Evolutionary conservation across 23 tunicate genomes (phyloP), one percentile per base, ranked within the genome.

Genomic region (Trididemnum nubilum): DNA sequence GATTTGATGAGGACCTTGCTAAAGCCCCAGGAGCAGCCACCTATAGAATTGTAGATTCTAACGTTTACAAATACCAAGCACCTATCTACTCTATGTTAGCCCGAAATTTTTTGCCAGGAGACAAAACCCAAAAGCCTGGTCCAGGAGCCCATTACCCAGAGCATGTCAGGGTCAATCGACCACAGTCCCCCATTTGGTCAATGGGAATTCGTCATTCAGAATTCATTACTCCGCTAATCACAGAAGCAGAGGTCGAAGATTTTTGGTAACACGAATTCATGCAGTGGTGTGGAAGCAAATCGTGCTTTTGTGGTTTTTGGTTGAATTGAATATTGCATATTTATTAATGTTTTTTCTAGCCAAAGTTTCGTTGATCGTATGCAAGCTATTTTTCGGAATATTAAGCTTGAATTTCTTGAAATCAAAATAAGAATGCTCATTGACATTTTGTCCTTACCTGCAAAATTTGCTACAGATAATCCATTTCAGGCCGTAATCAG

Each of bases 201-300:
- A 88, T 81, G 64, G 98, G 98, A 50, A 89, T 94, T 32, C 83
- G 98, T 32, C 98, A 94, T 64, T 94, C 98, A 21, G 98, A 94
- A 58, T 94, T 76, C 76, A 82, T 94, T 35, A 86, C 95, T 28
- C 98, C 98, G 23, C 81, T 94, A 35, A 83, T 88, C 3, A 87
- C 90, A 50, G 92, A 91, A 67, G 60, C 81, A 0, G 82, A 77
- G 23, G 89, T 64, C 27, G 78, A 78, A 31, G 82, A 73, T 73
- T 38, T 40, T 36, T 77, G 80, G 39, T 74, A 74, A 38, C 12
- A 74, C 31, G 22, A 7, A 7, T n/a, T n/a, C n/a, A n/a, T n/a
- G n/a, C n/a, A n/a, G n/a, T n/a, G n/a, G n/a, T n/a, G n/a, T n/a
- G n/a, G n/a, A n/a, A n/a, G n/a, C n/a, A n/a, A n/a, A n/a, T n/a